Base-by-base conservation (phyloP, 2,888 invertebrate genomes). In the Euzetes globulus region DNA sequence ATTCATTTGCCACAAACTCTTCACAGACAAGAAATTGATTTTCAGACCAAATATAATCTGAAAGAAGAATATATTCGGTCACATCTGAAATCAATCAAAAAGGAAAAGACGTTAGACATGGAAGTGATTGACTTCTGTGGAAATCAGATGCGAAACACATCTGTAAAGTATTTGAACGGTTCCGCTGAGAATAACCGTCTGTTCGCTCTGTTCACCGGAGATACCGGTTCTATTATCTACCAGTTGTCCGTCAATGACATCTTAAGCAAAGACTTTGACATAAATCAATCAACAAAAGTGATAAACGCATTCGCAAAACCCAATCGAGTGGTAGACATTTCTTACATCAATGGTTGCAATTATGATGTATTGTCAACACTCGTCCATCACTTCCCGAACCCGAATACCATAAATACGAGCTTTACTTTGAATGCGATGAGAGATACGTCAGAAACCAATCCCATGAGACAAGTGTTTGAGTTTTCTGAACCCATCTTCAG, bases 1-100 rank as follows among this genome's bases (percentile, higher is more conserved):
- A 29, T 60, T 29, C 60, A 60, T 60, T 33, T 60, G 60, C 60
- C 60, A 17, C 27, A 60, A 60, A 15, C 29, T 4, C 60, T 60
- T 9, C 29, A 60, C 33, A 29, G 6, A 29, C 60, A 60, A 17
- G 60, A 60, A 60, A 60, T 60, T 17, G 15, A 60, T 60, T 29
- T 13, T 29, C 60, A 29, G 17, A 60, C 60, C 3, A 29, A 60
- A 60, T 60, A 60, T n/a, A 60, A 29, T 33, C 33, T 60, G 2
- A 3, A 15, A 17, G 60, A 60, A 60, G 60, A 60, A 29, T 9
- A 29, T 22, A 15, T 60, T 60, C 60, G 60, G 1, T 60, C 60
- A 13, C 60, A 60, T 11, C 29, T 60, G 6, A 60, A 60, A 15
- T 15, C 29, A 17, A 9, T 60, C 3, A 25, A 27, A 29, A 27